phyloP scores from a whole-genome alignment of 1,140 invertebrate genomes.

The Drosophila arawakana region DNA sequence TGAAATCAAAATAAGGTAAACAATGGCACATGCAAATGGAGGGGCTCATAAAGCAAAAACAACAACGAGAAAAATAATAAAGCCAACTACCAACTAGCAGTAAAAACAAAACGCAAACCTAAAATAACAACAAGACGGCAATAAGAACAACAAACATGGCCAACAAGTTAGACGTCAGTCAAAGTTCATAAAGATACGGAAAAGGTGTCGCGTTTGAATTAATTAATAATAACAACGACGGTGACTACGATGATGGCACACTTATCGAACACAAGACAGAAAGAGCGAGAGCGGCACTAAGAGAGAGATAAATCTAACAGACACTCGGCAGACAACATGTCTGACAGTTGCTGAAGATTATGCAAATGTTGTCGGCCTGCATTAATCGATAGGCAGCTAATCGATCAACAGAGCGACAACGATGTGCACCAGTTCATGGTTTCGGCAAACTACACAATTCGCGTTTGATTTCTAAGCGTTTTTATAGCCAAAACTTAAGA shows the following conservation, averaged over 20 bases:
- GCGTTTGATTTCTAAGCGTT: conserved; percentile 36
- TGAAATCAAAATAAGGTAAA: conserved; percentile 38
- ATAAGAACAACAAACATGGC: conserved; percentile 26
- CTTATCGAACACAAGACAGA: conserved; percentile 7
- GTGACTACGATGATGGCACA: conserved; percentile 26
- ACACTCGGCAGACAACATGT: conserved; percentile 54
- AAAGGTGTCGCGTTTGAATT: conserved; percentile 78
- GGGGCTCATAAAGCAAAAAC: conserved; percentile 35
- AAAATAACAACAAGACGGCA: conserved; percentile 27
- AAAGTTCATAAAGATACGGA: conserved; percentile 65
- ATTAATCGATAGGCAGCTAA: conserved; percentile 62
- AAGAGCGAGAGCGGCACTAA: not conserved
- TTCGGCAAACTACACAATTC: not conserved
- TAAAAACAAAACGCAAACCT: conserved; percentile 27
- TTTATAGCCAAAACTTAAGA: not conserved
- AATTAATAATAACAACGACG: conserved; percentile 66
- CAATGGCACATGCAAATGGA: conserved; percentile 48
- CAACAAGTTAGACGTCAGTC: conserved; percentile 53
- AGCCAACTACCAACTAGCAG: conserved; percentile 12
- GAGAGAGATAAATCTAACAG: conserved; percentile 15
- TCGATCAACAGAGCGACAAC: conserved; percentile 52
- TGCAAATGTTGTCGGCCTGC: conserved; percentile 65
- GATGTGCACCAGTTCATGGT: conserved; percentile 56
- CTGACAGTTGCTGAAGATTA: conserved; percentile 65
- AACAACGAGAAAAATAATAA: conserved; percentile 49